Evolutionary conservation across 1,140 invertebrate genomes (phyloP).

Genomic region (Drosophila pruinosa): DNA sequence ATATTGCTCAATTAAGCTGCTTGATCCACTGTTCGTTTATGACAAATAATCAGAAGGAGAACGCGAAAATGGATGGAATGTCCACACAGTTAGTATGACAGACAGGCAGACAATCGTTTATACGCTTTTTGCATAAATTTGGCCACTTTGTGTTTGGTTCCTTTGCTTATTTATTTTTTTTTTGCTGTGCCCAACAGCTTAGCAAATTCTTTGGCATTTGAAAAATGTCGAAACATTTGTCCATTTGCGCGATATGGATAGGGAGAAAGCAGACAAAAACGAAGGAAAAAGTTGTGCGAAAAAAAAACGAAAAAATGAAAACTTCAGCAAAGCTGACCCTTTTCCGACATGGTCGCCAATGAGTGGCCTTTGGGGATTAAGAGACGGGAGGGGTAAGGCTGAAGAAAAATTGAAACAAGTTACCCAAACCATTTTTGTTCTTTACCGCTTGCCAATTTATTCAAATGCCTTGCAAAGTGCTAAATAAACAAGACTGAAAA

Average conservation of each 20-base stretch:
- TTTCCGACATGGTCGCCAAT: slow-evolving; percentile 42
- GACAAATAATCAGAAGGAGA: slow-evolving; percentile 42
- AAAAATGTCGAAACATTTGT: slow-evolving; percentile 75
- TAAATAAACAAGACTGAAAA: slow-evolving; percentile 78
- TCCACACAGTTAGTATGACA: slow-evolving; percentile 8
- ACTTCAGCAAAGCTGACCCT: slow-evolving; percentile 62
- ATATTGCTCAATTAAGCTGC: neutral
- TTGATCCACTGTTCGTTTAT: slow-evolving; percentile 22
- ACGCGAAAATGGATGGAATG: slow-evolving; percentile 39
- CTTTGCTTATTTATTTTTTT: slow-evolving; percentile 19
- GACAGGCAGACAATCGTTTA: slow-evolving; percentile 39
- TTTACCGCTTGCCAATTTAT: slow-evolving; percentile 71
- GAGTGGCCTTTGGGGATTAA: slow-evolving; percentile 66
- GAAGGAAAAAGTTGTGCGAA: slow-evolving; percentile 10
- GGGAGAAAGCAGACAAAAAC: slow-evolving; percentile 24
- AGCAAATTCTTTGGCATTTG: slow-evolving; percentile 58
- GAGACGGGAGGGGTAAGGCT: slow-evolving; percentile 5
- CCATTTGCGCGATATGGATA: slow-evolving; percentile 49
- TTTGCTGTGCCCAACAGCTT: slow-evolving; percentile 43
- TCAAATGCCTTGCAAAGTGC: slow-evolving; percentile 80
- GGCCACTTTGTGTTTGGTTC: slow-evolving; percentile 63
- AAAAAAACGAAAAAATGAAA: slow-evolving; percentile 52
- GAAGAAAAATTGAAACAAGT: slow-evolving; percentile 72
- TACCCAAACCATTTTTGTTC: slow-evolving; percentile 54
- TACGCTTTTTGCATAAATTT: slow-evolving; percentile 69